Conservation (phyloP, 2,888 invertebrate species). For the Ceriagrion tenellum region DNA sequence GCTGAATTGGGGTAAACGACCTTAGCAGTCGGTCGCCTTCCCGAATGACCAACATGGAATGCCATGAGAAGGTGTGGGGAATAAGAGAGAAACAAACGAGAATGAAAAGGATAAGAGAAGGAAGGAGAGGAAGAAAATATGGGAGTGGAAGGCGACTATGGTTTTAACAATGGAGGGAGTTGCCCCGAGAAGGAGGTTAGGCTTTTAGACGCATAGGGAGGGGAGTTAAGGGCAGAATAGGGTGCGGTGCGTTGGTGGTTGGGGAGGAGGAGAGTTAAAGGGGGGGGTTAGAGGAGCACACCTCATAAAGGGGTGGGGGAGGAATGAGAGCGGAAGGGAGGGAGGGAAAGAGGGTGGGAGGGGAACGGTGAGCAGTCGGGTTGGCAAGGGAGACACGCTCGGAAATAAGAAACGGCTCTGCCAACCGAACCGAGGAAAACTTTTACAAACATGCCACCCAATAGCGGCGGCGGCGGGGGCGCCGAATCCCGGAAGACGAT, state of each 20-base stretch:
- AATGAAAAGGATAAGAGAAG: neutral
- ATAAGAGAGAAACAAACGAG: neutral
- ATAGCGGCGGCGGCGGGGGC: neutral
- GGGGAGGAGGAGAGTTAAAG: too few relatives aligned
- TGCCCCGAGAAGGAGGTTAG: constrained; percentile 25
- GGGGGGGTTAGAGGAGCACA: neutral
- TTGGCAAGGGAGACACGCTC: neutral
- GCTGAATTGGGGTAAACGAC: too few relatives aligned
- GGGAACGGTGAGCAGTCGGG: neutral
- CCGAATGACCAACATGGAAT: neutral
- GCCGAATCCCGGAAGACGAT: neutral
- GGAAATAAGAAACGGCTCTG: constrained; percentile 35
- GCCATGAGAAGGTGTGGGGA: neutral
- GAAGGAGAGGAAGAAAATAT: neutral
- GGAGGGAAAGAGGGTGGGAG: neutral
- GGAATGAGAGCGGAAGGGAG: constrained; percentile 15
- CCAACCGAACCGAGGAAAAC: neutral
- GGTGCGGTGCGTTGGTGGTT: neutral
- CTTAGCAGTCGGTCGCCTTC: too few relatives aligned
- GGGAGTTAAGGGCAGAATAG: neutral
- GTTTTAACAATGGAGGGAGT: constrained; percentile 14
- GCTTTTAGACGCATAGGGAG: neutral
- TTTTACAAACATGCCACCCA: neutral
- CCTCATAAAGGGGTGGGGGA: neutral
- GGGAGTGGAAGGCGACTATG: neutral